These are phyloP conservation scores for Hucho hucho DNA, from an alignment of 2,113 vertebrate species.

Conservation along the genomic window DNA sequence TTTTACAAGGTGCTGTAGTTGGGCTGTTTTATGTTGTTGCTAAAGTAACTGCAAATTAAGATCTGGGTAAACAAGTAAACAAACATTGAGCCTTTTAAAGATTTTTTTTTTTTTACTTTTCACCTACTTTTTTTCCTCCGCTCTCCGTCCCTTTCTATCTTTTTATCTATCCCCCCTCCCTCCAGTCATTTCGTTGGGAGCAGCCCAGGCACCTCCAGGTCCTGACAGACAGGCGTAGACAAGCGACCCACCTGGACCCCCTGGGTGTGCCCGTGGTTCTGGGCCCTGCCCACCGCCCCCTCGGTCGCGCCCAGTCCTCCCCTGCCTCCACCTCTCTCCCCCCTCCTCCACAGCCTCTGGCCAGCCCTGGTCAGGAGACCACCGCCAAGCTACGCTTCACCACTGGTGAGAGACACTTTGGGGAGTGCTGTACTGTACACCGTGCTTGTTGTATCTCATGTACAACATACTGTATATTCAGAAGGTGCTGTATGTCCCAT, in stretches of 20 bases:
- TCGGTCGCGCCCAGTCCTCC: slow-evolving; percentile 85
- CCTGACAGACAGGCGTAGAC: slow-evolving; percentile 59
- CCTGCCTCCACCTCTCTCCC: slow-evolving; percentile 82
- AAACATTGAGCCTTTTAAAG: neutral
- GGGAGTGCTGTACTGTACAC: neutral
- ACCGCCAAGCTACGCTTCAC: slow-evolving; percentile 78
- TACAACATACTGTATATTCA: too few species aligned
- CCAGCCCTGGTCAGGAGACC: slow-evolving; percentile 70
- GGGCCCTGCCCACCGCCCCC: slow-evolving; percentile 73
- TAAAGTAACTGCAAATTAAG: too few species aligned
- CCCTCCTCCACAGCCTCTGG: slow-evolving; percentile 62
- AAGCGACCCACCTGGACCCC: slow-evolving; percentile 65
- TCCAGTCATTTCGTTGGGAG: slow-evolving; percentile 71
- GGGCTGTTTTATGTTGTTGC: too few species aligned
- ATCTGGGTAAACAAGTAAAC: too few species aligned
- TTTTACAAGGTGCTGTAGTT: too few species aligned
- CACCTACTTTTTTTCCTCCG: neutral
- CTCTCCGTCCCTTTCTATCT: neutral
- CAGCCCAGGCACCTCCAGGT: slow-evolving; percentile 62
- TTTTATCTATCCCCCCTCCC: too few species aligned
- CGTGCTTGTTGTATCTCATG: too few species aligned
- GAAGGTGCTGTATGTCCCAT: too few species aligned
- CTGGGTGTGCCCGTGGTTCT: slow-evolving; percentile 61
- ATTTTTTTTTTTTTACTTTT: neutral
- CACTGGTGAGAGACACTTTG: slow-evolving; percentile 76